These are phyloP conservation scores for Hypsopygia costalis DNA, from an alignment of 2,888 invertebrate genomes.

Conservation along the genomic window DNA sequence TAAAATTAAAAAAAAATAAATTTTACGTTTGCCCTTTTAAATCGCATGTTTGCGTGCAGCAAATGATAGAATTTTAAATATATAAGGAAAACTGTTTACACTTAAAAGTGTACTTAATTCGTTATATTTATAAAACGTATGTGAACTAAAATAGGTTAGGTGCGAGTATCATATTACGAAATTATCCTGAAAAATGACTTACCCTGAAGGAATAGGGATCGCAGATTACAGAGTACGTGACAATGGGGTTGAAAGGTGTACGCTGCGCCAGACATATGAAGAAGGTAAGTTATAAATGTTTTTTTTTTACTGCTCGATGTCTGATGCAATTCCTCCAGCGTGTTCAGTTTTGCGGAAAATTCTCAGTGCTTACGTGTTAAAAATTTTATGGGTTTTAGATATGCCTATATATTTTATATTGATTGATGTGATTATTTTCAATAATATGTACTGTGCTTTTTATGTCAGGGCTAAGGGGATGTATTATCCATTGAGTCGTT, in stretches of 20 bases:
- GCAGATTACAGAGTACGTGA: slow-evolving; percentile 33
- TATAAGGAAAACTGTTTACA: too few species aligned
- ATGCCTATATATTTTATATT: too few species aligned
- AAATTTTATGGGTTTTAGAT: not conserved
- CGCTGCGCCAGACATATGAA: slow-evolving; percentile 51
- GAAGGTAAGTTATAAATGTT: slow-evolving; percentile 42
- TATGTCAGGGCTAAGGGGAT: too few species aligned
- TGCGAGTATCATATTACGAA: slow-evolving; percentile 26
- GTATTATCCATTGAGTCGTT: too few species aligned
- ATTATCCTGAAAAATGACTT: slow-evolving; percentile 45
- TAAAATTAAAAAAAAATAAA: too few species aligned
- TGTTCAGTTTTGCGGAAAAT: not conserved
- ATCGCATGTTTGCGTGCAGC: too few species aligned
- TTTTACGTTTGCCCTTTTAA: too few species aligned
- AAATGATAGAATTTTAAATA: too few species aligned
- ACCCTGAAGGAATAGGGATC: slow-evolving; percentile 44
- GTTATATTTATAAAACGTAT: too few species aligned
- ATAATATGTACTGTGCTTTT: too few species aligned
- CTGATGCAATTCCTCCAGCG: not conserved
- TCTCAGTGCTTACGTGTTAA: not conserved
- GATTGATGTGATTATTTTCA: too few species aligned
- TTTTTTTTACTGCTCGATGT: not conserved
- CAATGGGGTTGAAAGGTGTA: slow-evolving; percentile 28
- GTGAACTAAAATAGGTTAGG: slow-evolving; percentile 40
- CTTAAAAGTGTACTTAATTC: too few species aligned